phyloP scores from a whole-genome alignment of 2,113 vertebrate genomes.

The Megaptera novaeangliae region DNA sequence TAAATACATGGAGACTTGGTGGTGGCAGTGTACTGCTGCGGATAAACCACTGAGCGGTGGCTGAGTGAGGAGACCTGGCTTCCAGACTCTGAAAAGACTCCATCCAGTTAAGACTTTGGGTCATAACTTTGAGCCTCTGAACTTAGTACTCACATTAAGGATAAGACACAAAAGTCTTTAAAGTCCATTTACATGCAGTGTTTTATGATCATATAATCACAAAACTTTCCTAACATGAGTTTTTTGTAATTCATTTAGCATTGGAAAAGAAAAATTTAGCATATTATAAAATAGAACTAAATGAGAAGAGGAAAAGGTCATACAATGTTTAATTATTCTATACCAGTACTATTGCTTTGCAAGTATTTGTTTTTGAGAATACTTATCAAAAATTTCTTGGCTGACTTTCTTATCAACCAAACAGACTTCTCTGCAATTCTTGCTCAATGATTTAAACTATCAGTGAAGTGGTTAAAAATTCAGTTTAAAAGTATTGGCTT shows the following conservation, averaged over 20 bases:
- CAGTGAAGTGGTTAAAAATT: constrained; percentile 68
- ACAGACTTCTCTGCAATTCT: constrained; percentile 79
- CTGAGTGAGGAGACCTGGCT: neutral
- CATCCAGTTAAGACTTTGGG: neutral
- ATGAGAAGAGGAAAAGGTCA: constrained; percentile 78
- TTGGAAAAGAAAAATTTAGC: constrained; percentile 47
- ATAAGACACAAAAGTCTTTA: neutral
- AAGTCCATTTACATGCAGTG: neutral
- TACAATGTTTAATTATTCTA: constrained; percentile 83
- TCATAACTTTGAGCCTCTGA: neutral
- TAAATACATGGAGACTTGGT: constrained; percentile 40
- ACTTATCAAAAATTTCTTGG: constrained; percentile 88
- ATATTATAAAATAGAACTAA: constrained; percentile 53
- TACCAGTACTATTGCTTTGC: constrained; percentile 81
- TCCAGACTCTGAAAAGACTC: neutral
- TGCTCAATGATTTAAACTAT: constrained; percentile 59
- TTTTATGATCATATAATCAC: constrained; percentile 13
- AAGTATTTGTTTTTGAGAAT: constrained; percentile 78
- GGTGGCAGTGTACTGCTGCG: neutral
- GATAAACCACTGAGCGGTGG: neutral
- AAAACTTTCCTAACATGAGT: constrained; percentile 65
- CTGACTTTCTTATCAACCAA: constrained; percentile 77
- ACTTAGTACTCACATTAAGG: neutral
- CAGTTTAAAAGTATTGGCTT: neutral
- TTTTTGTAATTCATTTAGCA: constrained; percentile 69